Evolutionary conservation across 1,140 invertebrate genomes (phyloP).

Genomic region (Drosophila parabipectinata): DNA sequence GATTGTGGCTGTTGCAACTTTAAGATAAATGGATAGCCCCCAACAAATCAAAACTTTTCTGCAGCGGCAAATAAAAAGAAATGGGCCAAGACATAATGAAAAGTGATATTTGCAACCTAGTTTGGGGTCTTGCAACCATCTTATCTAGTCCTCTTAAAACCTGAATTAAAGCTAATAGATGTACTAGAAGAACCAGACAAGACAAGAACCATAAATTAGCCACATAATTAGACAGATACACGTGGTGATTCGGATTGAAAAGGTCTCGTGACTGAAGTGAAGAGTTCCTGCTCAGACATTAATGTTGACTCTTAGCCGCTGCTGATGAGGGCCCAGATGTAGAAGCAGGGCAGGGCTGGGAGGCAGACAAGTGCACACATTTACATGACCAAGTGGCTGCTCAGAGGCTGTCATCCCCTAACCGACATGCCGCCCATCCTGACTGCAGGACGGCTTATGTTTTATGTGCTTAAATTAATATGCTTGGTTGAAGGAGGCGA

Average conservation of each 20-base stretch:
- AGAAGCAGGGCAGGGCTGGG: background rate
- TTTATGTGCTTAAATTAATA: constrained; percentile 82
- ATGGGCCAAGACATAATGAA: background rate
- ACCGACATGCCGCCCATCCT: background rate
- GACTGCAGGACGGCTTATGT: constrained; percentile 42
- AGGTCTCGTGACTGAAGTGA: constrained; percentile 54
- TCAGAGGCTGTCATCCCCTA: constrained; percentile 20
- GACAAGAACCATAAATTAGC: no score
- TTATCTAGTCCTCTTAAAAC: no score
- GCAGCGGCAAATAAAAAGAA: constrained; percentile 5
- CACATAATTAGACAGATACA: constrained; percentile 14
- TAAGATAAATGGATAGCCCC: constrained; percentile 27
- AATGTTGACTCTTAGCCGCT: constrained; percentile 20
- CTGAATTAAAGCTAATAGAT: no score
- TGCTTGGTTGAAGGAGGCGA: constrained; percentile 30
- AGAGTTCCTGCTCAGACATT: constrained; percentile 57
- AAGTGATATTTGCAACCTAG: background rate
- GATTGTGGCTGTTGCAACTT: constrained; percentile 26
- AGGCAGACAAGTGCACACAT: constrained; percentile 65
- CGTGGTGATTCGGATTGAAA: constrained; percentile 19
- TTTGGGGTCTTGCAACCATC: background rate
- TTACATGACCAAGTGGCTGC: constrained; percentile 73
- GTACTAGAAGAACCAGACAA: background rate
- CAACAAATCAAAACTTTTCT: constrained; percentile 43
- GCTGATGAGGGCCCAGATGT: constrained; percentile 9